Base-by-base conservation (phyloP, 1,140 invertebrate species). In the Heliconius congener region DNA sequence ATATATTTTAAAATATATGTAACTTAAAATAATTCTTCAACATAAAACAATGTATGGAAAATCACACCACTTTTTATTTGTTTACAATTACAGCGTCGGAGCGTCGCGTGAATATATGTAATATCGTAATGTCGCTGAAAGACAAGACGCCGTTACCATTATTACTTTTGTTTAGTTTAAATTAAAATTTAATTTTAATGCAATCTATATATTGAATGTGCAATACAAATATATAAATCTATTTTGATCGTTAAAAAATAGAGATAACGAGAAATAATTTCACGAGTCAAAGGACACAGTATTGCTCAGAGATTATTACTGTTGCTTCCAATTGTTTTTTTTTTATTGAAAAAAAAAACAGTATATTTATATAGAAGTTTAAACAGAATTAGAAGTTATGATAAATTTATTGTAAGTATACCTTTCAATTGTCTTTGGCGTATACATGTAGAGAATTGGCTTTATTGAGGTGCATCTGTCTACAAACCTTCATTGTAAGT, bases 381-480 rank as follows among this genome's bases (percentile, higher is more conserved):
- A 66, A 27, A 27, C 13, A 30, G 23, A 23, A 66, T 13, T 3
- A 30, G 9, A 27, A 66, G 1, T 9, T 27, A 66, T 27, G 0
- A 57, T 23, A 57, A 57, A 57, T 57, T 11, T 30, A 23, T 66
- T 27, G 9, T 60, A 23, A 60, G 9, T 66, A 66, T 66, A 66
- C 23, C n/a, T 66, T 66, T 66, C n/a, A 66, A 27, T 27, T 66
- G 23, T 57, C 27, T 66, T 66, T 30, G 60, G 27, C 60, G 27
- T 66, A 11, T 66, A 66, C 27, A 50, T 66, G 70, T 77, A 72
- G 70, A 42, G 66, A 77, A 77, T 77, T 77, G 76, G 76, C 70
- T 77, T 71, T 77, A 77, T 77, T 77, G 76, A 77, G 34, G 70
- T 46, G 76, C 70, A 77, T 77, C 76, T 77, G 76, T 77, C 76